Evolutionary conservation across 2,113 vertebrate species (phyloP).

Genomic region (Daphoenositta chrysoptera): DNA sequence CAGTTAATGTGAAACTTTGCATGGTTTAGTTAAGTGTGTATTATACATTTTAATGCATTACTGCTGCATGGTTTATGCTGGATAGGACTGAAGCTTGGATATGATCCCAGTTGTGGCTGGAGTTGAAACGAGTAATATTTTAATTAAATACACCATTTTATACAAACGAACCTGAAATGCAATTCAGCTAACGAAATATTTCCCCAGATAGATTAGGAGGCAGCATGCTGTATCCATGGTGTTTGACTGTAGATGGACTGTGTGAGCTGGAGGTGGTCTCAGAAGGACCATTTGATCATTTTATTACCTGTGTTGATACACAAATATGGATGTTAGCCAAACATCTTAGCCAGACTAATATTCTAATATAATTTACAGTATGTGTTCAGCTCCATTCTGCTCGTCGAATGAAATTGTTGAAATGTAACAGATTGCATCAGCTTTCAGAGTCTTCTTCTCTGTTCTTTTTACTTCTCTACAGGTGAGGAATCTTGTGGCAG

Average conservation of each 20-base stretch:
- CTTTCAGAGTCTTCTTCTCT: neutral
- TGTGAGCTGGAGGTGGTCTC: slow-evolving; percentile 47
- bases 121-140: slow-evolving; percentile 47
- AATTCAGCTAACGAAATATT: slow-evolving; percentile 6
- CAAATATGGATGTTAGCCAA: slow-evolving; percentile 63
- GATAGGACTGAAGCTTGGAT: slow-evolving; percentile 38
- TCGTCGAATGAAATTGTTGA: slow-evolving; percentile 27
- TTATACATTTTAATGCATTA: neutral
- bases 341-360: slow-evolving; percentile 53
- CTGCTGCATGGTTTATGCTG: neutral
- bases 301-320: slow-evolving; percentile 66
- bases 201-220: slow-evolving; percentile 47
- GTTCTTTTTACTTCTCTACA: neutral
- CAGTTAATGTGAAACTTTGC: neutral
- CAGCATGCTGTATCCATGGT: slow-evolving; percentile 16
- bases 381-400: slow-evolving; percentile 37
- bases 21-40: neutral
- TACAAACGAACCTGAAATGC: slow-evolving; percentile 27
- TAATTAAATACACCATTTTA: slow-evolving; percentile 62
- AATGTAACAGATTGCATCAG: slow-evolving; percentile 24
- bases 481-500: neutral
- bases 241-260: slow-evolving; percentile 59
- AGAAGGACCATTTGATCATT: slow-evolving; percentile 61
- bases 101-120: slow-evolving; percentile 34
- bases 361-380: slow-evolving; percentile 53